Conservation (phyloP, 2,888 invertebrate species). For the Notodonta dromedarius region DNA sequence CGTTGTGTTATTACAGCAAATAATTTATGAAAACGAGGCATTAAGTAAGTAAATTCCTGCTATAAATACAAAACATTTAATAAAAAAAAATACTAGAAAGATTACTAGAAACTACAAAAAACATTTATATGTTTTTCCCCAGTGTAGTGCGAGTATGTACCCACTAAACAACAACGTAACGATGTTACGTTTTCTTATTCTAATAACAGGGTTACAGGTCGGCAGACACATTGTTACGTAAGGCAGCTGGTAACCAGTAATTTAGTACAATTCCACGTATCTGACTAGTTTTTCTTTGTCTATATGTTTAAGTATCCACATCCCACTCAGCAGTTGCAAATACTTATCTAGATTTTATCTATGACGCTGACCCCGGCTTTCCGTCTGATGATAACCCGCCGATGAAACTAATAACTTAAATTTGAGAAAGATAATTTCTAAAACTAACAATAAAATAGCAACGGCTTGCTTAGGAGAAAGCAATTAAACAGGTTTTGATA, state of each 20-base stretch:
- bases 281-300: conserved; percentile 21
- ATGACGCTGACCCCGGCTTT: conserved; percentile 23
- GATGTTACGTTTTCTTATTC: conserved; percentile 16
- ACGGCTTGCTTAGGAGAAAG: conserved; percentile 26
- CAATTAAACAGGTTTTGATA: conserved; percentile 34
- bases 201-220: conserved; percentile 20
- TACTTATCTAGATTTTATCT: conserved; percentile 19
- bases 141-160: conserved; percentile 6
- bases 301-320: neutral
- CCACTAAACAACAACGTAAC: conserved; percentile 17
- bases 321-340: neutral
- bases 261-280: conserved; percentile 43
- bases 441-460: neutral
- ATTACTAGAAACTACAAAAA: too few species aligned
- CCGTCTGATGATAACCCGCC: conserved; percentile 32
- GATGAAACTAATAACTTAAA: too few species aligned
- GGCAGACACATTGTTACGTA: conserved; percentile 26
- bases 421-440: neutral
- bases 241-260: conserved; percentile 37
- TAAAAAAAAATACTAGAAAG: too few species aligned
- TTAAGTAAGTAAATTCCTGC: too few species aligned
- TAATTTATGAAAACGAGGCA: too few species aligned
- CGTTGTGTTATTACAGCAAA: conserved; percentile 15
- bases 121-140: too few species aligned
- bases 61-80: too few species aligned